phyloP scores from a whole-genome alignment of 2,888 invertebrate species.

The Selenia dentaria region DNA sequence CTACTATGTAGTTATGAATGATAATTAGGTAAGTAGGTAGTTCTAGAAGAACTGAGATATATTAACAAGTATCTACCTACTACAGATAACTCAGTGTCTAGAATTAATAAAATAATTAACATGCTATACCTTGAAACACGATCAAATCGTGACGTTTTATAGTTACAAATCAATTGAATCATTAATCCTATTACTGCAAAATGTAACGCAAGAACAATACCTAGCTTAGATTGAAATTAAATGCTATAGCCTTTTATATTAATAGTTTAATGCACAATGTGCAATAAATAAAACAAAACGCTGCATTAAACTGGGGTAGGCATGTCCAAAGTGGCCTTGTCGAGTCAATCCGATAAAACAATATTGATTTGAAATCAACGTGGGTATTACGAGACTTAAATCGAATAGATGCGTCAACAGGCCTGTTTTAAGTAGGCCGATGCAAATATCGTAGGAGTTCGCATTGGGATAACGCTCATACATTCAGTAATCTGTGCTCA shows the following conservation, averaged over 20 bases:
- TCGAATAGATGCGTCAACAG: too few relatives aligned
- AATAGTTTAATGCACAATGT: conserved; percentile 30
- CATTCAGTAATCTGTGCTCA: too few relatives aligned
- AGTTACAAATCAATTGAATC: conserved; percentile 6
- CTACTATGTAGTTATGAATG: too few relatives aligned
- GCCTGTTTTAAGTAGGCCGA: too few relatives aligned
- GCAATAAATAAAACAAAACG: conserved; percentile 28
- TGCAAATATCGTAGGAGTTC: too few relatives aligned
- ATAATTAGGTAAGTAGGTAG: too few relatives aligned
- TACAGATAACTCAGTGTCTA: too few relatives aligned
- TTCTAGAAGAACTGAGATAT: too few relatives aligned
- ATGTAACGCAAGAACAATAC: conserved; percentile 15
- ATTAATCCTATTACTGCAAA: background rate
- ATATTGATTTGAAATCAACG: conserved; percentile 28
- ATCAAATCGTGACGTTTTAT: conserved; percentile 6
- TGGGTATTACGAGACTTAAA: conserved; percentile 40
- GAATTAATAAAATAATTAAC: too few relatives aligned
- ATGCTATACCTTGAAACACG: too few relatives aligned
- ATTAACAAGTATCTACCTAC: too few relatives aligned
- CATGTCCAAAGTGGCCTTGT: conserved; percentile 32
- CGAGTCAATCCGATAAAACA: conserved; percentile 19
- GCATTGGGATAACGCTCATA: too few relatives aligned
- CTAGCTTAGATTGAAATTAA: conserved; percentile 18
- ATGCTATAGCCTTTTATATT: conserved; percentile 25
- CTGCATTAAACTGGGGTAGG: conserved; percentile 22